phyloP scores from a whole-genome alignment of 1,140 invertebrate species.

The Hylaeus anthracinus region DNA sequence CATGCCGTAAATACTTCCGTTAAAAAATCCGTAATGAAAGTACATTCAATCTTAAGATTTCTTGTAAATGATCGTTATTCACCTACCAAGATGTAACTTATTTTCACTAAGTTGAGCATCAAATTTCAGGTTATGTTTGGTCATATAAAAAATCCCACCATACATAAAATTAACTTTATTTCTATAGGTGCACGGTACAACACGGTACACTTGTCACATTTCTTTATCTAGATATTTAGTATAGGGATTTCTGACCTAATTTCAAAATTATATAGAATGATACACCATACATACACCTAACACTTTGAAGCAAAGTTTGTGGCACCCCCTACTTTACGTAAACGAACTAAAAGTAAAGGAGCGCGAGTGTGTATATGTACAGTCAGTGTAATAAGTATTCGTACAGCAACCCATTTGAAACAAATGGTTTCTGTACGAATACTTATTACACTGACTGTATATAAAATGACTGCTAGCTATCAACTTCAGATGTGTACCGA shows the following conservation, averaged over 20 bases:
- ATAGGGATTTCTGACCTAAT: conserved; percentile 9
- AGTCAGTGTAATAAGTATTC: no score
- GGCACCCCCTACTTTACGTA: no score
- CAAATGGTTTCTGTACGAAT: no score
- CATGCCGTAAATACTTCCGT: neutral
- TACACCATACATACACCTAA: neutral
- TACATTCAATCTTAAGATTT: neutral
- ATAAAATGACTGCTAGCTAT: no score
- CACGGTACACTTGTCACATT: conserved; percentile 5
- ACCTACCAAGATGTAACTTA: neutral
- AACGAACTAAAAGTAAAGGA: no score
- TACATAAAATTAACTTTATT: conserved; percentile 7
- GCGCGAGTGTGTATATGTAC: no score
- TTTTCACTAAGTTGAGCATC: neutral
- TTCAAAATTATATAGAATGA: neutral
- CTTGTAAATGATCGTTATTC: neutral
- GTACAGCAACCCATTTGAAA: no score
- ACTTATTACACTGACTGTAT: no score
- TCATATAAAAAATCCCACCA: neutral
- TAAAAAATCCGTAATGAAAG: neutral
- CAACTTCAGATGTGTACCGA: no score
- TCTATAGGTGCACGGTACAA: neutral
- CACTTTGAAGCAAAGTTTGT: no score
- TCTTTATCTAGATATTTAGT: neutral
- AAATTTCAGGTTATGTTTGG: conserved; percentile 18